Evolutionary conservation across 2,113 vertebrate species (phyloP).

Genomic region (Ancistrus triradiatus): DNA sequence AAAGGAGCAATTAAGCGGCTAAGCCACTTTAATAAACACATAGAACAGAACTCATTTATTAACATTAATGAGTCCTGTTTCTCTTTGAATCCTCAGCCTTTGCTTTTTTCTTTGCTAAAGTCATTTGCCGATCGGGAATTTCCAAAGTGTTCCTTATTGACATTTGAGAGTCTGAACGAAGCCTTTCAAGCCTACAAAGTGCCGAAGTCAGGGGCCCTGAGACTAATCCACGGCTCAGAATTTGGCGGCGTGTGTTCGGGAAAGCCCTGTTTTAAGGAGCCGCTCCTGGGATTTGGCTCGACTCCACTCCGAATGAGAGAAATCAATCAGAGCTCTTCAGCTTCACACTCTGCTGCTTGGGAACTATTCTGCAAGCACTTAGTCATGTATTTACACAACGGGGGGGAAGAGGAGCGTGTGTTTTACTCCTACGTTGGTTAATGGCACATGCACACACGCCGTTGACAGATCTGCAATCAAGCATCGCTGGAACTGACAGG

Average conservation of each 20-base stretch:
- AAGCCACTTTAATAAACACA: constrained; percentile 11
- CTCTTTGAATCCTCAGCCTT: constrained; percentile 11
- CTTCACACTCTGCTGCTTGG: constrained; percentile 59
- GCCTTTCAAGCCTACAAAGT: constrained; percentile 58
- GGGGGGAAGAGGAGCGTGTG: background rate
- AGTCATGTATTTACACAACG: constrained; percentile 24
- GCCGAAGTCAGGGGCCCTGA: constrained; percentile 49
- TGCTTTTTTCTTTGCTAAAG: constrained; percentile 7
- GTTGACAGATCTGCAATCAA: constrained; percentile 16
- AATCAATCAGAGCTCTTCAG: constrained; percentile 57
- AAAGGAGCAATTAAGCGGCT: background rate
- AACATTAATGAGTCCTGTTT: constrained; percentile 7
- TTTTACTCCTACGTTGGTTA: constrained; percentile 12
- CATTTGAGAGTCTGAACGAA: constrained; percentile 31
- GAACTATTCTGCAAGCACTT: constrained; percentile 53
- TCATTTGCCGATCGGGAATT: constrained; percentile 30
- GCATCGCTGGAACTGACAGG: constrained; percentile 8
- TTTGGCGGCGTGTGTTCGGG: constrained; percentile 24
- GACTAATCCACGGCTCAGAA: constrained; percentile 54
- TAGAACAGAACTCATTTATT: constrained; percentile 23
- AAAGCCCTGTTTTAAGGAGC: constrained; percentile 44
- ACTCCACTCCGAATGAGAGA: constrained; percentile 45
- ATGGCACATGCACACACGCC: constrained; percentile 12
- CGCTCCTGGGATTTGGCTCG: constrained; percentile 59
- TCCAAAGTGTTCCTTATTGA: constrained; percentile 28